Base-by-base conservation (phyloP, 2,888 invertebrate species). In the Netelia inedita region DNA sequence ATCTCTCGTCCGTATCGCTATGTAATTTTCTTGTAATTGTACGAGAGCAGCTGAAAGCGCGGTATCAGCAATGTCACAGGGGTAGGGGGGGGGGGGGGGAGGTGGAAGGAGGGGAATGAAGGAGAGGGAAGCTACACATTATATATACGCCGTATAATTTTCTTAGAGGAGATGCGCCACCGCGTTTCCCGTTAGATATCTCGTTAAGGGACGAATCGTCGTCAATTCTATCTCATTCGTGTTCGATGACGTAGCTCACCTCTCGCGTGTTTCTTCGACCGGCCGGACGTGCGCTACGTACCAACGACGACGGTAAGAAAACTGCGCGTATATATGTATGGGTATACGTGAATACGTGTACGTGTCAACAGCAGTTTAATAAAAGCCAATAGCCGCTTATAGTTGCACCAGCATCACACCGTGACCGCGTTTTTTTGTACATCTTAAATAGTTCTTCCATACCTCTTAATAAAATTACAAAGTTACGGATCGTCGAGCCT, bases 1-100 rank as follows among this genome's bases (percentile, higher is more conserved):
- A 63, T 28, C 71, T 55, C 53, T 63, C 72, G 10, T 16, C 6
- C 61, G 66, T 66, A 75, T 79, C 75, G 79, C 83, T 85, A 74
- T 82, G 74, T 79, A 85, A 85, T 85, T 81, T 85, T 74, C 85
- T 85, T 74, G 79, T 85, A 85, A 85, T 85, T 85, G 82, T 82
- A 72, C 65, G 71, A 78, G 71, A 69, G 74, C 82, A 74, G 78
- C 74, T 85, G 73, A 79, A 82, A 85, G 81, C 81, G 16, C 81
- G 78, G 50, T 79, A 81, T 85, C 81, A 53, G 71, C 82, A 63
- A 75, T 72, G 66, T 43, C 71, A 66, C 61, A 35, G 6, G 14
- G 23, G 46, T 1, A 3, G 11, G 11, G 46, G 14, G 46, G 46
- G 46, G 14, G 2, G 14, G 35, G 6, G 6, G 35, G 35, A 6